These are phyloP conservation scores for Isurus oxyrinchus DNA, from an alignment of 2,113 vertebrate species.

Conservation along the genomic window DNA sequence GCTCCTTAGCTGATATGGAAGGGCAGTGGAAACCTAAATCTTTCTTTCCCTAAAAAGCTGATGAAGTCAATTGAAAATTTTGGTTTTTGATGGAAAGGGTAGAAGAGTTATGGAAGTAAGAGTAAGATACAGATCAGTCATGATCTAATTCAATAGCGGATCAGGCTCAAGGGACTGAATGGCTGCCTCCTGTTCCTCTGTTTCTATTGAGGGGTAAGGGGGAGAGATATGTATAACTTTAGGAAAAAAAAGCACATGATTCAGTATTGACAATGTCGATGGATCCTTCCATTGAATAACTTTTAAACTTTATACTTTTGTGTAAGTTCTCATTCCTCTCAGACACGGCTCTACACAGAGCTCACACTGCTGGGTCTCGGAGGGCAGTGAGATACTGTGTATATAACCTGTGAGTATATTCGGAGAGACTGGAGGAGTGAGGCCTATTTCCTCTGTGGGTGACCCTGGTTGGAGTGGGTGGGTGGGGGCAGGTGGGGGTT, in stretches of 20 bases:
- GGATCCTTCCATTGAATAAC: not conserved
- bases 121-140: no score
- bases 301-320: not conserved
- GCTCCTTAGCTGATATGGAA: not conserved
- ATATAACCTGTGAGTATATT: not conserved
- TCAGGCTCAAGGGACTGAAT: no score
- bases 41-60: not conserved
- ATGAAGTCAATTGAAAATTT: not conserved
- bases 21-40: not conserved
- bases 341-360: not conserved
- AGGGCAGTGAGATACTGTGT: not conserved
- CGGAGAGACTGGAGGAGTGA: no score
- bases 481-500: no score
- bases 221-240: no score
- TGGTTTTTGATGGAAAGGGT: no score
- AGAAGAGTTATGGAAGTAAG: no score
- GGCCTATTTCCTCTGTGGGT: no score
- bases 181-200: no score
- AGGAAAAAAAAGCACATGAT: not conserved
- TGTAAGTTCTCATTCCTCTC: not conserved
- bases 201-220: no score
- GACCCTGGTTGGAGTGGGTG: not conserved
- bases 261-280: not conserved
- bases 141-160: no score
- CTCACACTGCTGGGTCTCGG: no score